Percentiles rank a stretch among this genome's conserved stretches.
phyloP scores from a whole-genome alignment of 1,140 invertebrate genomes.

The Cecropterus lyciades region DNA sequence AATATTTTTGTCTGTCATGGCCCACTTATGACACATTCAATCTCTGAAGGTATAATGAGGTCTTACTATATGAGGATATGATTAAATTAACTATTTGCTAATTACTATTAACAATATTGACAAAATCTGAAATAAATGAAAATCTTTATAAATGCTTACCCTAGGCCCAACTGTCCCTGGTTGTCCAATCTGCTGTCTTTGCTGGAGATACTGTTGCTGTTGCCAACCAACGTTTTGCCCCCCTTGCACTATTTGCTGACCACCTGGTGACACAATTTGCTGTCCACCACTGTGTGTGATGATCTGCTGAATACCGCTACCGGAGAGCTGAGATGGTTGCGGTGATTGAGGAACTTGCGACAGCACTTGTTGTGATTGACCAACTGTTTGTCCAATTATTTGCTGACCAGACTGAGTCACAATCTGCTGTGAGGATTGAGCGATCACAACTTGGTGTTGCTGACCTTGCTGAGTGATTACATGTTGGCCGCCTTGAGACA shows the following conservation, averaged over 20 bases:
- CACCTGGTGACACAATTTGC: slow-evolving; percentile 77
- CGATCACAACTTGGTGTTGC: slow-evolving; percentile 78
- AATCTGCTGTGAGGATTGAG: slow-evolving; percentile 73
- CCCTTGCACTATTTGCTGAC: slow-evolving; percentile 76
- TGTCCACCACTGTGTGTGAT: slow-evolving; percentile 75
- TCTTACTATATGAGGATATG: too few species aligned
- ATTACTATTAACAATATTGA: too few species aligned
- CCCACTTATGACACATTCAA: too few species aligned
- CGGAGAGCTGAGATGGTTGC: slow-evolving; percentile 61
- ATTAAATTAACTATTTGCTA: too few species aligned
- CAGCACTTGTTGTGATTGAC: slow-evolving; percentile 72
- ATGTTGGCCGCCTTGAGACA: slow-evolving; percentile 77
- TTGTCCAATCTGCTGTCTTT: slow-evolving; percentile 75
- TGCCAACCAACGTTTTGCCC: slow-evolving; percentile 76
- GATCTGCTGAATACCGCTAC: slow-evolving; percentile 72
- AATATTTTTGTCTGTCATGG: too few species aligned
- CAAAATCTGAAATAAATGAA: background rate
- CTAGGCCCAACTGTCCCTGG: slow-evolving; percentile 74
- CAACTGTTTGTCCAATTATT: slow-evolving; percentile 70
- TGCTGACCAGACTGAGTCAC: slow-evolving; percentile 73
- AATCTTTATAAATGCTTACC: slow-evolving; percentile 51
- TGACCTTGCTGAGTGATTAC: slow-evolving; percentile 77
- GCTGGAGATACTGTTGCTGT: slow-evolving; percentile 77
- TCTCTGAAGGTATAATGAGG: too few species aligned
- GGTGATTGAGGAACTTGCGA: slow-evolving; percentile 73